Base-by-base conservation (phyloP, 2,113 vertebrate genomes). In the Pollimyrus isidori region DNA sequence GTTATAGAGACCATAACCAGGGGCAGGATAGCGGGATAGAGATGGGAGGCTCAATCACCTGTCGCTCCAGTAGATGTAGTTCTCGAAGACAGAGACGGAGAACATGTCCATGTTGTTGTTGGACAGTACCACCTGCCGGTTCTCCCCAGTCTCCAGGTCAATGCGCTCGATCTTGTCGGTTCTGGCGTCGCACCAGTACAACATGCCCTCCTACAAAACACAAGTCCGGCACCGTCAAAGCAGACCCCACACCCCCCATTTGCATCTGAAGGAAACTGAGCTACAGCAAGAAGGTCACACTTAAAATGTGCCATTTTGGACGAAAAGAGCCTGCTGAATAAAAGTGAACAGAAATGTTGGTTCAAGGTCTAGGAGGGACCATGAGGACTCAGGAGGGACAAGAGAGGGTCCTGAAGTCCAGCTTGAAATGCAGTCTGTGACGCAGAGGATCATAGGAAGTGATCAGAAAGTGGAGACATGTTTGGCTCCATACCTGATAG, bases 81-180 rank as follows among this genome's bases (percentile, higher is more conserved):
- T 97, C 94, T 99, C 97, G 3, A 99, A 99, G 3, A 99, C 98
- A 0, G 98, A 99, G 26, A 99, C 98, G 0, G 98, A 98, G 94
- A 99, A 99, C 98, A 99, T 99, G 95, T 99, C 98, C 98, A 99
- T 99, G 95, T 99, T 99, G 92, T 99, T 98, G 95, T 94, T 98
- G 91, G 96, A 95, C 88, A 99, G 95, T 39, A 99, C 98, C 1
- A 98, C 95, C 94, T 99, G 97, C 0, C 98, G 92, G 95, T 97
- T 97, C 91, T 97, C 97, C 0, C 98, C 98, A 0, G 97, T 99
- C 93, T 99, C 98, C 91, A 99, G 93, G 93, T 99, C 97, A 0
- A 99, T 98, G 0, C 98, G 96, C 35, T 99, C 98, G 0, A 99
- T 99, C 94, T 98, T 99, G 93, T 99, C 98, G 0, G 96, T 99